Base-by-base conservation (phyloP, 2,888 invertebrate genomes). In the Cataglyphis altisquamis region DNA sequence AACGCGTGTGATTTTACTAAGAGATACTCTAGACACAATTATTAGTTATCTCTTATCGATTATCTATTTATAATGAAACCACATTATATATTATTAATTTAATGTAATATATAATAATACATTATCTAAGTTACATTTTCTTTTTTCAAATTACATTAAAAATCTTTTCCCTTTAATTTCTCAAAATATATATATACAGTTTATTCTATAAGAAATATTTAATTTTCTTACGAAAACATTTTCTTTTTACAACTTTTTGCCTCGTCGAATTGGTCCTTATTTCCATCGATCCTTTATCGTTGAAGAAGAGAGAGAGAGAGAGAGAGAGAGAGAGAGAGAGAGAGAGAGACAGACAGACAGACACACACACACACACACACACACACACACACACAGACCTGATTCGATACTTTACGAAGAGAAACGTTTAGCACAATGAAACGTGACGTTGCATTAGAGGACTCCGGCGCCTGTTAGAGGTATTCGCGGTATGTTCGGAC, bases 401-500 rank as follows among this genome's bases (percentile, higher is more conserved):
- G 63, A 74, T 62, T 62, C 45, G n/a, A 55, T 32, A 8, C 70
- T 68, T 21, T 9, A 39, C 3, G 45, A 32, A 60, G 21, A 10
- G n/a, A 21, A 78, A 78, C 41, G 41, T 32, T 66, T 78, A 70
- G 73, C 60, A n/a, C 48, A 60, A 72, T 60, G 72, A 72, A 78
- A 78, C 78, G 78, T 73, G 60, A 78, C 78, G 60, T 73, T 67
- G 70, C 63, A 60, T 55, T 74, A 82, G 86, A 48, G 78, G 52
- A 62, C 21, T 21, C 62, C 62, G 80, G 21, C 73, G 48, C 81
- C 32, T 60, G 48, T 6, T n/a, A 41, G 80, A 85, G 84, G 83
- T 77, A 82, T 85, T 55, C 57, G 66, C 57, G 67, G 55, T 84
- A 80, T 85, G 85, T 88, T 85, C 85, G 45, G 80, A 82, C 72